These are phyloP conservation scores for Entomyzon cyanotis DNA, from an alignment of 2,113 vertebrate genomes.

Conservation along the genomic window DNA sequence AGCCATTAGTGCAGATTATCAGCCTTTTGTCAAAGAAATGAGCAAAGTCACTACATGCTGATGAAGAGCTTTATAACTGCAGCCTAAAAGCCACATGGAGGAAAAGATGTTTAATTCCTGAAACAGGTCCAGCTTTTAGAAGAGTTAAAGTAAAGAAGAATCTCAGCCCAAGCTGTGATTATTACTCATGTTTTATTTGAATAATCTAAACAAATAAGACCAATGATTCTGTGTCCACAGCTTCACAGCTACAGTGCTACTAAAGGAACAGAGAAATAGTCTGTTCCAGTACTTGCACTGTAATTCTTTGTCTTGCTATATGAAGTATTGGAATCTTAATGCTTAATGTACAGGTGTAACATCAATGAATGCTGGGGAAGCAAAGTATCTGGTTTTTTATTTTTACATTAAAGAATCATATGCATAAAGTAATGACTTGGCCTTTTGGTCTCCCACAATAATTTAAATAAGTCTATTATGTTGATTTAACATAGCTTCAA, in stretches of 20 bases:
- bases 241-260: neutral
- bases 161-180: neutral
- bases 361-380: neutral
- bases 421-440: constrained; percentile 21
- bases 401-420: constrained; percentile 49
- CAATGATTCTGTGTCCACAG: neutral
- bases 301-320: constrained; percentile 14
- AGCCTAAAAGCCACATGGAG: neutral
- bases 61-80: neutral
- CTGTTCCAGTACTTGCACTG: neutral
- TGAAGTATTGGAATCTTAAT: neutral
- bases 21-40: constrained; percentile 25
- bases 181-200: neutral
- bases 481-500: neutral
- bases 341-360: constrained; percentile 17
- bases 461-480: neutral
- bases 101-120: constrained; percentile 16
- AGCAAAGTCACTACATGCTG: constrained; percentile 40
- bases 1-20: constrained; percentile 16
- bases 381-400: neutral
- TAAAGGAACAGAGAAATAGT: neutral
- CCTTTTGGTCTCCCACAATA: constrained; percentile 28
- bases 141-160: neutral
- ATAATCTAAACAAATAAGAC: constrained; percentile 33
- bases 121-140: neutral